Evolutionary conservation across 2,113 vertebrate species (phyloP).

Genomic region (Hirundichthys speculiger): DNA sequence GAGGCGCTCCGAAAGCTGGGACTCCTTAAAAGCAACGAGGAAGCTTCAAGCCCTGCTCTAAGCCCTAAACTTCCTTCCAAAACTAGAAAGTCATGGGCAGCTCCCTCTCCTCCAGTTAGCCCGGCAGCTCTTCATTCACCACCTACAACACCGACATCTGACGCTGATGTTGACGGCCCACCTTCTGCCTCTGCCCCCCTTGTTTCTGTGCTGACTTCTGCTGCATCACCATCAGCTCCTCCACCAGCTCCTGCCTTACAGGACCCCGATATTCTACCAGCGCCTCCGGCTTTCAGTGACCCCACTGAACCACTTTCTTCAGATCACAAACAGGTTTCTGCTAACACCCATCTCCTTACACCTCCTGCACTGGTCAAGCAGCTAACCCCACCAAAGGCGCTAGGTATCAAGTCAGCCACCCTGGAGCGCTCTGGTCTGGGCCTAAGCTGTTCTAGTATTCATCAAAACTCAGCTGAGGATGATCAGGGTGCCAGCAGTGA

Average conservation of each 20-base stretch:
- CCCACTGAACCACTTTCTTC: not conserved
- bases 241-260: constrained; percentile 1
- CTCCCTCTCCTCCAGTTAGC: constrained; percentile 46
- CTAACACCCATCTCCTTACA: not conserved
- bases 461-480: constrained; percentile 11
- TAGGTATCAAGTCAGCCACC: constrained; percentile 84
- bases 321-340: not conserved
- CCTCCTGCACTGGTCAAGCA: constrained; percentile 25
- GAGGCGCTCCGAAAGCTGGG: constrained; percentile 92
- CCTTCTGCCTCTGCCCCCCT: not conserved
- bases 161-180: not conserved
- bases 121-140: constrained; percentile 33
- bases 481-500: constrained; percentile 47
- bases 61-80: constrained; percentile 53
- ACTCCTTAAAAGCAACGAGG: constrained; percentile 77
- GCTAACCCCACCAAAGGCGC: constrained; percentile 22
- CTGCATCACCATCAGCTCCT: not conserved
- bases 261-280: constrained; percentile 38
- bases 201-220: not conserved
- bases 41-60: constrained; percentile 29
- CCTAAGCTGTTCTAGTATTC: constrained; percentile 71
- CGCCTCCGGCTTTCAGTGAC: constrained; percentile 60
- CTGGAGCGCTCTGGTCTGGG: constrained; percentile 81
- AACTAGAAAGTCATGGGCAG: constrained; percentile 44
- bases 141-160: constrained; percentile 1